Base-by-base conservation (phyloP, 2,888 invertebrate species). In the Phengaris arion region DNA sequence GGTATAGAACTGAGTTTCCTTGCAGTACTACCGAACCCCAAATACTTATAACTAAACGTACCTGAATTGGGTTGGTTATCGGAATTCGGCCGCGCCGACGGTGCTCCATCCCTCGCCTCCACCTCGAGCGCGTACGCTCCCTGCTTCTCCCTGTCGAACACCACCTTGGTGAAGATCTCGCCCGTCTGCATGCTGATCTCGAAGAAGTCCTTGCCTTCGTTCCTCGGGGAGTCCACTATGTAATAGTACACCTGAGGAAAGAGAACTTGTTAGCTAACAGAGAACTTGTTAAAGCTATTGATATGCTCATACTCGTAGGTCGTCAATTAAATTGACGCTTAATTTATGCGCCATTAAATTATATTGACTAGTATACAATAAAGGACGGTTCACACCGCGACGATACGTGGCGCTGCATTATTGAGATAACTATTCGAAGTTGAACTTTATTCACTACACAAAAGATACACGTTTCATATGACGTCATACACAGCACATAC, bases 101-200 rank as follows among this genome's bases (percentile, higher is more conserved):
- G 97, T 76, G 98, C 98, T 75, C 99, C 98, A 87, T 99, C 99
- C 77, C 98, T 94, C 0, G 99, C 99, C 89, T 98, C 98, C 83
- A 99, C 99, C 88, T 99, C 98, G 86, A 99, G 94, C 57, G 99
- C 99, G 93, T 99, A 99, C 77, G 99, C 98, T 70, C 98, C 98
- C 89, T 99, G 98, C 94, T 98, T 98, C 93, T 99, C 99, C 80
- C 99, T 96, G 94, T 99, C 99, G 94, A 99, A 99, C 84, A 98
- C 97, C 82, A 97, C 95, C 92, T 98, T 98, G 68, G 99, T 98
- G 94, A 97, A 98, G 86, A 99, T 97, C 91, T 98, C 98, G 45
- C 99, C 99, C 52, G 98, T 98, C 90, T 98, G 97, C 89, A 97
- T 95, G 94, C 99, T 98, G 90, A 99, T 99, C 93, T 98, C 97